These are phyloP conservation scores for Pipistrellus pygmaeus DNA, from an alignment of 2,797 vertebrate species.

Conservation along the genomic window DNA sequence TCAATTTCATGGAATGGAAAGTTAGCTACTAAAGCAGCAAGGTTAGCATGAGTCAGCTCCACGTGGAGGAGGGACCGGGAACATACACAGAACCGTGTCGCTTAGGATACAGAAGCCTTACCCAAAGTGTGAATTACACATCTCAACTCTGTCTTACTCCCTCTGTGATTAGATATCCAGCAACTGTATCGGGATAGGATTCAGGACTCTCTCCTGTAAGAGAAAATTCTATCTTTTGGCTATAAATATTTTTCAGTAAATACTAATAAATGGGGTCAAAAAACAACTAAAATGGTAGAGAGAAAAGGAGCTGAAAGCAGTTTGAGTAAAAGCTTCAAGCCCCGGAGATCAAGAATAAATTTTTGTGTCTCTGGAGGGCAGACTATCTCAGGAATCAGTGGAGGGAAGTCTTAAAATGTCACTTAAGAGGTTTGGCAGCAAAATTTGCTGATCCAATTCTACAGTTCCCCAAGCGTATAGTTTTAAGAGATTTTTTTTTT, in stretches of 20 bases:
- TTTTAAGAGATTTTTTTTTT: not conserved
- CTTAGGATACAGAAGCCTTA: not conserved
- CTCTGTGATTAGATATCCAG: not conserved
- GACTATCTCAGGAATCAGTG: not conserved
- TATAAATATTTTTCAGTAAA: slow-evolving; percentile 4
- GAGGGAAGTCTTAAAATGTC: not conserved
- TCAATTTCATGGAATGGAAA: slow-evolving; percentile 29
- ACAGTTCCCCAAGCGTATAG: not conserved
- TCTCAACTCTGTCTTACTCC: not conserved
- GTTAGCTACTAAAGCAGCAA: not conserved
- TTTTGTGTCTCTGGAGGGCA: not conserved
- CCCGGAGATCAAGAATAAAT: not conserved
- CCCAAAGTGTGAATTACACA: not conserved
- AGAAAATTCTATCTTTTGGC: not conserved
- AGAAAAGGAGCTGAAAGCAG: not conserved
- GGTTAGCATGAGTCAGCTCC: not conserved
- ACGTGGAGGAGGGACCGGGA: not conserved
- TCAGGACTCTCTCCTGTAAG: not conserved
- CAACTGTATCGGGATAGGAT: not conserved
- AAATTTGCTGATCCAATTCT: not conserved
- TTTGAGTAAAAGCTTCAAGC: not conserved
- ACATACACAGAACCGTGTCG: accelerated
- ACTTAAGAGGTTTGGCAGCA: not conserved
- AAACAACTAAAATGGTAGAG: not conserved
- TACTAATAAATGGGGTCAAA: not conserved